Evolutionary conservation across 2,113 vertebrate genomes (phyloP).

Genomic region (Psephotus haematonotus): DNA sequence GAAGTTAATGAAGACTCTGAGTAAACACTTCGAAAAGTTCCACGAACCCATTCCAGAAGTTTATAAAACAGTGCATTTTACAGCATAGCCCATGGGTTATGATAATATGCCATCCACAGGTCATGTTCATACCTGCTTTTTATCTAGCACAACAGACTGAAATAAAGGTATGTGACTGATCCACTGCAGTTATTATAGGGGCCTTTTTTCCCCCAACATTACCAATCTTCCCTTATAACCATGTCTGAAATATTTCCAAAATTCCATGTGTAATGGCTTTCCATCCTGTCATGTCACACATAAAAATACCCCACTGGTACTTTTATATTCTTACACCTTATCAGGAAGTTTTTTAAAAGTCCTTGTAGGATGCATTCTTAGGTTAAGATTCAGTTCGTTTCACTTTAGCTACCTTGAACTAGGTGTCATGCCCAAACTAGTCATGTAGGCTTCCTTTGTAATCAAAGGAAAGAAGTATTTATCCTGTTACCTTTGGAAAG

Average conservation of each 20-base stretch:
- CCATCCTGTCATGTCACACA: background rate
- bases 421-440: background rate
- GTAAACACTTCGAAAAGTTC: slow-evolving; percentile 32
- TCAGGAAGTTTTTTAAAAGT: background rate
- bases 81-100: slow-evolving; percentile 58
- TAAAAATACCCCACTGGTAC: background rate
- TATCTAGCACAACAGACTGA: slow-evolving; percentile 28
- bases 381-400: background rate
- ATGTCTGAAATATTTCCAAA: slow-evolving; percentile 50
- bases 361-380: background rate
- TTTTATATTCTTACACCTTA: background rate
- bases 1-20: slow-evolving; percentile 35
- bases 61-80: slow-evolving; percentile 54
- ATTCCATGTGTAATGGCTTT: slow-evolving; percentile 24
- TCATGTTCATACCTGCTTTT: slow-evolving; percentile 70
- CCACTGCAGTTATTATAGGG: slow-evolving; percentile 15
- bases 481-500: background rate
- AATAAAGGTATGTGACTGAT: slow-evolving; percentile 46
- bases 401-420: background rate
- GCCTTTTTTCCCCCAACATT: slow-evolving; percentile 9
- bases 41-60: slow-evolving; percentile 57
- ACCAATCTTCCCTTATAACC: slow-evolving; percentile 18
- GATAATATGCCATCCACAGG: slow-evolving; percentile 53
- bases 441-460: background rate
- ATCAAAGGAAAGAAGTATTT: background rate